Evolutionary conservation across 2,888 invertebrate species (phyloP).

Genomic region (Monopis laevigella): DNA sequence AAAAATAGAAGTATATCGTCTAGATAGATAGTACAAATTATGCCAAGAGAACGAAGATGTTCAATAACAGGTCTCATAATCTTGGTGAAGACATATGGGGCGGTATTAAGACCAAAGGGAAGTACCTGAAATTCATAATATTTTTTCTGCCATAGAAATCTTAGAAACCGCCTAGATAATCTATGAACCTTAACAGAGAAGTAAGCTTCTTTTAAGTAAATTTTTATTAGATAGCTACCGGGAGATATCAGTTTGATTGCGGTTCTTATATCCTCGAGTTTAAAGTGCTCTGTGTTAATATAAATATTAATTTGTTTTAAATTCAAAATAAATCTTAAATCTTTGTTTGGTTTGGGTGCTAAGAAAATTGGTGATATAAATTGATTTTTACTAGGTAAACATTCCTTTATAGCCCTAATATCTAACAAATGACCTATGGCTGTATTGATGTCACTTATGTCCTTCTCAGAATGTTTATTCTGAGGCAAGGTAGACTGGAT

Average conservation of each 20-base stretch:
- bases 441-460: background rate
- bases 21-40: slow-evolving; percentile 3
- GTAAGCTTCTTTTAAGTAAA: slow-evolving; percentile 14
- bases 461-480: background rate
- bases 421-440: background rate
- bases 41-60: background rate
- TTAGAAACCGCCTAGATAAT: slow-evolving; percentile 5
- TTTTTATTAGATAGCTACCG: slow-evolving; percentile 4
- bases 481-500: slow-evolving; percentile 7
- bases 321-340: slow-evolving; percentile 12
- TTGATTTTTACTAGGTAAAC: background rate
- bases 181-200: slow-evolving; percentile 10
- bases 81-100: slow-evolving; percentile 8
- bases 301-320: slow-evolving; percentile 12
- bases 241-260: slow-evolving; percentile 11
- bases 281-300: slow-evolving; percentile 12
- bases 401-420: background rate
- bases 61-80: background rate
- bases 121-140: background rate
- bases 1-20: slow-evolving; percentile 7
- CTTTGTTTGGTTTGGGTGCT: slow-evolving; percentile 11
- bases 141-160: slow-evolving; percentile 9
- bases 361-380: slow-evolving; percentile 13
- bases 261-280: slow-evolving; percentile 15
- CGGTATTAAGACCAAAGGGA: background rate